These are phyloP conservation scores for Coecobrya sp. DNA, from an alignment of 2,888 invertebrate genomes.

Conservation along the genomic window DNA sequence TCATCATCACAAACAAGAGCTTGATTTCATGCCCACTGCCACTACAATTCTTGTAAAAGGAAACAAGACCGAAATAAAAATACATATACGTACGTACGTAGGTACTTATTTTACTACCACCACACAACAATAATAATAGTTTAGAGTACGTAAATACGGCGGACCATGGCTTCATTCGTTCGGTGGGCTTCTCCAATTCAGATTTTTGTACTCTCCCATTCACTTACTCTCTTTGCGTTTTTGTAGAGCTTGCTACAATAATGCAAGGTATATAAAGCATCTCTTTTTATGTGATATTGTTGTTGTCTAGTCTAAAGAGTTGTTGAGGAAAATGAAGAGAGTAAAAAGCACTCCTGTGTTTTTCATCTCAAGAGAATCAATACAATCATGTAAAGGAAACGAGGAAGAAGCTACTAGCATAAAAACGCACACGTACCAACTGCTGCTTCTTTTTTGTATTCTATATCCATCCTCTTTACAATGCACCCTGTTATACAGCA, in stretches of 20 bases:
- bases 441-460: background rate
- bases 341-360: background rate
- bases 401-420: background rate
- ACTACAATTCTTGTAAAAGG: too few species aligned
- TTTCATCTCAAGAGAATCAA: slow-evolving; percentile 6
- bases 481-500: background rate
- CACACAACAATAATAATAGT: too few species aligned
- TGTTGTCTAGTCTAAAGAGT: background rate
- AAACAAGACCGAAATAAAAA: too few species aligned
- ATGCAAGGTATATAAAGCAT: too few species aligned
- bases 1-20: too few species aligned
- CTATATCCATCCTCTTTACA: background rate
- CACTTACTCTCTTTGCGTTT: background rate
- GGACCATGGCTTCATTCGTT: too few species aligned
- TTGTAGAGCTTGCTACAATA: background rate
- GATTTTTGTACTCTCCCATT: too few species aligned
- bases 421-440: slow-evolving; percentile 39
- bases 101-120: too few species aligned
- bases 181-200: too few species aligned
- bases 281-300: background rate
- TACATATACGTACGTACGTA: too few species aligned
- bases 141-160: too few species aligned
- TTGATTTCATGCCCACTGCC: too few species aligned
- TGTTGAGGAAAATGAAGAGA: slow-evolving; percentile 16
- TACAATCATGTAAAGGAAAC: background rate